Base-by-base conservation (phyloP, 2,797 vertebrate genomes). In the Xenentodon cancila region DNA sequence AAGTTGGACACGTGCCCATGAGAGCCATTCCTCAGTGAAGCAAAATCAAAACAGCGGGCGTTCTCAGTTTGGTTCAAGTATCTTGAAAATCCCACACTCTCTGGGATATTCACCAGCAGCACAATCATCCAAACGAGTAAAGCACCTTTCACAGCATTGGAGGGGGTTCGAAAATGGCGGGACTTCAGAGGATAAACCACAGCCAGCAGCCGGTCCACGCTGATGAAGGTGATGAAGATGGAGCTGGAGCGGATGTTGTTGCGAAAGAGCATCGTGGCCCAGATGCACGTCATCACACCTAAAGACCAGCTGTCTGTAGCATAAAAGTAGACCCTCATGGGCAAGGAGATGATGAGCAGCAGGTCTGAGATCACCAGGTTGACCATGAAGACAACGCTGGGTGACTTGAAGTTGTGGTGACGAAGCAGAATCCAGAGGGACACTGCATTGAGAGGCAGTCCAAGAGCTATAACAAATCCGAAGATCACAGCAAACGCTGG, bases 141-240 rank as follows among this genome's bases (percentile, higher is more conserved):
- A 0, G 55, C 77, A 7, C 75, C 84, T 66, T 66, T 89, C 17
- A 53, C 62, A 20, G 90, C 84, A 0, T 79, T 81, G n/a, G 71
- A 44, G 0, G 9, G 0, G 0, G 69, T 89, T 9, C 91, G 74
- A 18, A 90, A 17, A 6, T 59, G 70, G 0, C 88, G 79, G 0
- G 89, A 84, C 59, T 79, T 81, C 54, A 93, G 56, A 15, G 91
- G 91, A 27, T 82, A 91, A n/a, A 90, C 90, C 56, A 92, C 80
- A 8, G 92, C 91, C 51, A 92, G 64, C 34, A 92, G 73, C 27
- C 91, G 79, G 74, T 91, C 89, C 49, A 90, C n/a, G 15, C 87
- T 79, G 68, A 92, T 91, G 55, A 88, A 81, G 64, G 91, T 91
- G 75, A 93, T 91, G 74, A 92, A 91, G 62, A 89, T 56, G n/a